phyloP scores from a whole-genome alignment of 2,888 invertebrate genomes.

The Apantesis nais region DNA sequence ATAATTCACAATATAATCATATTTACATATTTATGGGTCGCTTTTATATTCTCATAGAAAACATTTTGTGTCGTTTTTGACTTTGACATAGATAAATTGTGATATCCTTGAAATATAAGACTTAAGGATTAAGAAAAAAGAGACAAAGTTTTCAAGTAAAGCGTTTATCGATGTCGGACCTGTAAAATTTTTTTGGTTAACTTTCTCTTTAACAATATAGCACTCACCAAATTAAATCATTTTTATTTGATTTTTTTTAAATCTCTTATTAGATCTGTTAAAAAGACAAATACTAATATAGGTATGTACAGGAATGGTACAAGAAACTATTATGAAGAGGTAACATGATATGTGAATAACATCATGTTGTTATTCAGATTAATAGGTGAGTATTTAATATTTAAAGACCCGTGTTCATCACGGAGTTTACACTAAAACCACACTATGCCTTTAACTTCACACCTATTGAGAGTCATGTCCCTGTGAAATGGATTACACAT shows the following conservation, averaged over 20 bases:
- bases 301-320: too few species aligned
- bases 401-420: neutral
- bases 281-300: neutral
- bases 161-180: neutral
- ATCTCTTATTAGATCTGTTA: neutral
- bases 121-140: neutral
- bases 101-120: neutral
- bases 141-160: neutral
- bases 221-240: neutral
- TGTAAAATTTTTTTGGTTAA: neutral
- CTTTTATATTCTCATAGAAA: neutral
- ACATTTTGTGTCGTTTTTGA: neutral
- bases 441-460: neutral
- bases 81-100: neutral
- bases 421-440: neutral
- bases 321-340: neutral
- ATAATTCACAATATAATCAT: neutral
- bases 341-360: too few species aligned
- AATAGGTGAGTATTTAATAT: neutral
- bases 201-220: neutral
- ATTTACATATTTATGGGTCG: neutral
- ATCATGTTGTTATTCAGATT: neutral
- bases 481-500: too few species aligned
- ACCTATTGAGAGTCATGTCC: too few species aligned
- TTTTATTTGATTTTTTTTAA: neutral